A percentile compares a stretch with the other conserved stretches of the same genome.
Conservation (phyloP, 2,888 invertebrate species). For the Spisula subtruncata region DNA sequence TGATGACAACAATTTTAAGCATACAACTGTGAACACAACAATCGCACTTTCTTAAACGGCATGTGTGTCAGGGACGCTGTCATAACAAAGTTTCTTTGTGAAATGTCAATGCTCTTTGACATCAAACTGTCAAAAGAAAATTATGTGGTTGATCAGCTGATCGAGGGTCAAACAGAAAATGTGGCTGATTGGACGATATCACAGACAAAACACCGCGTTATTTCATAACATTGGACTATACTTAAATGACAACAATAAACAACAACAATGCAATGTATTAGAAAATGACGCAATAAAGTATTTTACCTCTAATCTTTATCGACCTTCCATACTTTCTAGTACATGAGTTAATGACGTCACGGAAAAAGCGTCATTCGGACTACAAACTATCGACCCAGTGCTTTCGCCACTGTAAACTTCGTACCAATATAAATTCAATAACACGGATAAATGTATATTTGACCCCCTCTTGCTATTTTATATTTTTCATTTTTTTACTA, state of each 20-base stretch:
- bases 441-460: too few species aligned
- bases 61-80: neutral
- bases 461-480: too few species aligned
- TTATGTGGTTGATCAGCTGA: neutral
- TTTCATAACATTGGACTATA: too few species aligned
- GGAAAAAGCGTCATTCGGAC: neutral
- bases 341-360: neutral
- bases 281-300: neutral
- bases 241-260: too few species aligned
- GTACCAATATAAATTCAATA: too few species aligned
- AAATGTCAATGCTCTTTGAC: neutral
- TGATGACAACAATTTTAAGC: too few species aligned
- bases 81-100: constrained; percentile 7
- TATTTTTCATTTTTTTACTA: too few species aligned
- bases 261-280: neutral
- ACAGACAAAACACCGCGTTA: neutral
- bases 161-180: neutral
- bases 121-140: neutral
- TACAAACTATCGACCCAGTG: neutral
- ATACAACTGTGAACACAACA: neutral
- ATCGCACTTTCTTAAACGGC: neutral
- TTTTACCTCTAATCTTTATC: neutral
- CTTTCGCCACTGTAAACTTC: too few species aligned
- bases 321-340: constrained; percentile 20
- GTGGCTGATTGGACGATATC: neutral